Conservation (phyloP, 1,140 invertebrate species). For the Pseudomyrmex concolor region DNA sequence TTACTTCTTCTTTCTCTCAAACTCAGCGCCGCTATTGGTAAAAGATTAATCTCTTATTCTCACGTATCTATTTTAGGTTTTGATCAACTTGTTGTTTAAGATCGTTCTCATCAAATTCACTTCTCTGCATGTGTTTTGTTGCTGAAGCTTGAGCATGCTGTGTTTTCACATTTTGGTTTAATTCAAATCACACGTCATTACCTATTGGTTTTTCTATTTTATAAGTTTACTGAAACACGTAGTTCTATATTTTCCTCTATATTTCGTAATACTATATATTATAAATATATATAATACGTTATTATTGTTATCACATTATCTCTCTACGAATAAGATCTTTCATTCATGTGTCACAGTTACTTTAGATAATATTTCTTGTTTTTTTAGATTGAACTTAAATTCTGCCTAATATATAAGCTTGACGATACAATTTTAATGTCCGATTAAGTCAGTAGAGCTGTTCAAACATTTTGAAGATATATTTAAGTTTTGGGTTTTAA, state of each 20-base stretch:
- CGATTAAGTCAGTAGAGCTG: neutral
- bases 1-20: constrained; percentile 17
- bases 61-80: neutral
- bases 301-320: no score
- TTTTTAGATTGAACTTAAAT: neutral
- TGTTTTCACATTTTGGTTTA: constrained; percentile 64
- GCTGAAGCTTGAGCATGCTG: constrained; percentile 70
- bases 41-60: neutral
- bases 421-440: constrained; percentile 4
- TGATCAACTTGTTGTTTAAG: constrained; percentile 25
- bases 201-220: no score
- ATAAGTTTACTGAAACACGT: no score
- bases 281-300: no score
- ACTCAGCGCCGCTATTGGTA: constrained; percentile 17
- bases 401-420: neutral
- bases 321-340: no score
- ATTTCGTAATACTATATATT: neutral
- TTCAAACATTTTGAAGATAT: constrained; percentile 1
- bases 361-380: neutral
- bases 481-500: neutral
- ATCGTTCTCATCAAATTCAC: constrained; percentile 50
- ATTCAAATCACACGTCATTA: constrained; percentile 32
- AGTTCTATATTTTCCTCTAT: neutral
- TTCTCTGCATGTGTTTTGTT: constrained; percentile 71
- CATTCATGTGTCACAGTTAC: no score